These are phyloP conservation scores for Petrocephalus zakoni DNA, from an alignment of 2,113 vertebrate genomes.

Conservation along the genomic window DNA sequence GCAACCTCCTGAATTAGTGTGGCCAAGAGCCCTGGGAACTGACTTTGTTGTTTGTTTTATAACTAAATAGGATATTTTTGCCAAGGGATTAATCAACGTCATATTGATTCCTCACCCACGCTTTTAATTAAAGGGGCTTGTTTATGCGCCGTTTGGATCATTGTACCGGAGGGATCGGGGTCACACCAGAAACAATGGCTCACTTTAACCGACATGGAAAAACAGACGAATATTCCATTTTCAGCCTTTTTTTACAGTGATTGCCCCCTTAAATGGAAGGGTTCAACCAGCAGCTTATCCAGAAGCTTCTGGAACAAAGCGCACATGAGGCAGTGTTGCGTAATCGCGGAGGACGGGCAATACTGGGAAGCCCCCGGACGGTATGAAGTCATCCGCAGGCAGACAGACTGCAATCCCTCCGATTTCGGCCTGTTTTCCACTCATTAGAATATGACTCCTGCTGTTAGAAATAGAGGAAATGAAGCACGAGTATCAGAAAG, in stretches of 20 bases:
- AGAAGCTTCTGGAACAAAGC: slow-evolving; percentile 51
- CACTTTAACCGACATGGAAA: background rate
- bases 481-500: background rate
- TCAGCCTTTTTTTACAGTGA: slow-evolving; percentile 23
- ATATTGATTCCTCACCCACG: background rate
- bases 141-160: background rate
- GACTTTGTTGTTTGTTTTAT: background rate
- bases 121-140: background rate
- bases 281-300: background rate
- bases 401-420: slow-evolving; percentile 34
- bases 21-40: background rate
- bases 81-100: background rate
- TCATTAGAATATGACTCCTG: background rate
- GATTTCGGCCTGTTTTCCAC: slow-evolving; percentile 21
- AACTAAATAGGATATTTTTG: slow-evolving; percentile 3
- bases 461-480: background rate
- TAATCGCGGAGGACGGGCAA: slow-evolving; percentile 58
- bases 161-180: slow-evolving; percentile 17
- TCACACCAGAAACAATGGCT: slow-evolving; percentile 25
- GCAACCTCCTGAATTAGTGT: background rate
- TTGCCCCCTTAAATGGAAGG: slow-evolving; percentile 17
- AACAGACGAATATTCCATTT: slow-evolving; percentile 26
- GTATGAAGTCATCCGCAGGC: slow-evolving; percentile 49
- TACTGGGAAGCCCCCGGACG: slow-evolving; percentile 55
- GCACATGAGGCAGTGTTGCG: slow-evolving; percentile 53